Evolutionary conservation across 1,140 invertebrate genomes (phyloP).

Genomic region (Theocolax elegans): DNA sequence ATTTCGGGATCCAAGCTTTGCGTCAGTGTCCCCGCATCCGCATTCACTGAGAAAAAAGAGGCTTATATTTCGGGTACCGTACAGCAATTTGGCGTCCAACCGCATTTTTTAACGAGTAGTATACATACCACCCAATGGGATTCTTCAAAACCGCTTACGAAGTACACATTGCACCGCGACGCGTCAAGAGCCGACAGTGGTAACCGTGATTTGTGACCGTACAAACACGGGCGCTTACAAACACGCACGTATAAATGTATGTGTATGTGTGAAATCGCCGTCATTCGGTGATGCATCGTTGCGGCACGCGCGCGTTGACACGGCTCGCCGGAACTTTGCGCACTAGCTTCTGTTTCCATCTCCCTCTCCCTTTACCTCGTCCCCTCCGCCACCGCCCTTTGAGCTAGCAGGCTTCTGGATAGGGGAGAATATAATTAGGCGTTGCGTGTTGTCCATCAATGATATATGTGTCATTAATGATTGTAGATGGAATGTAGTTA

Average conservation of each 20-base stretch:
- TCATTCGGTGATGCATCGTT: conserved; percentile 60
- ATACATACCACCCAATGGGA: too few species aligned
- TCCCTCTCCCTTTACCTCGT: neutral
- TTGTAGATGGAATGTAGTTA: too few species aligned
- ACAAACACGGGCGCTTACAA: neutral
- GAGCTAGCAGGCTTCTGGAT: too few species aligned
- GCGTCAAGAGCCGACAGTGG: neutral
- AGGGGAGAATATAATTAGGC: conserved; percentile 2
- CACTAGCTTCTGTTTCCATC: neutral
- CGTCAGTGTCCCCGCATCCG: too few species aligned
- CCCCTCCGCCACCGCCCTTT: too few species aligned
- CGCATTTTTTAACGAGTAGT: neutral
- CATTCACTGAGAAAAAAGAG: too few species aligned
- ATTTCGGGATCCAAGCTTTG: too few species aligned
- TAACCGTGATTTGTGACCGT: conserved; percentile 58
- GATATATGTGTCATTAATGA: neutral
- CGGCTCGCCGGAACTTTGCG: conserved; percentile 44
- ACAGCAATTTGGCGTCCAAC: too few species aligned
- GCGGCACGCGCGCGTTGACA: conserved; percentile 58
- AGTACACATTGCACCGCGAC: neutral
- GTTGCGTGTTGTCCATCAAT: neutral
- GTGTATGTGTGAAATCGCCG: conserved; percentile 49
- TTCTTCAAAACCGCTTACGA: neutral
- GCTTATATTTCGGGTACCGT: too few species aligned
- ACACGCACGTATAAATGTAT: neutral